Percentiles rank a stretch among this genome's conserved stretches.
phyloP scores from a whole-genome alignment of 2,113 vertebrate genomes.

The Acrocephalus arundinaceus region DNA sequence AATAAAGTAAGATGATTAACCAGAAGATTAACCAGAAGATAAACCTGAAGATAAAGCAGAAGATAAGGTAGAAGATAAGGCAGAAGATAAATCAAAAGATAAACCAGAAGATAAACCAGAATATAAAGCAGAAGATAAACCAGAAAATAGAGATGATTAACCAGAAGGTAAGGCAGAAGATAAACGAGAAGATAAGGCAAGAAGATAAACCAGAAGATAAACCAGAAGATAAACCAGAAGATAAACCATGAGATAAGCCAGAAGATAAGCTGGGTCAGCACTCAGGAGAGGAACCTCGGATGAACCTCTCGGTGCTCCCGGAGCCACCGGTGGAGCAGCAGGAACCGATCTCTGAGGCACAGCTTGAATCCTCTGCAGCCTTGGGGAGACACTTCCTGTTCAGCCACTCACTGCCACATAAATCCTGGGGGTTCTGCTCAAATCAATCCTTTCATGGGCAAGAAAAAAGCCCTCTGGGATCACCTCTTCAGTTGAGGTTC shows the following conservation, averaged over 20 bases:
- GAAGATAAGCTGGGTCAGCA: neutral
- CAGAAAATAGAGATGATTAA: too few relatives aligned
- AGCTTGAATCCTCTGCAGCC: neutral
- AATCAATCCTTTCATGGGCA: too few relatives aligned
- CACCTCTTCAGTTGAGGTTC: too few relatives aligned
- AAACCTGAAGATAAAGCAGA: too few relatives aligned
- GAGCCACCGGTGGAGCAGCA: fast-evolving
- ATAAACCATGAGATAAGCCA: neutral
- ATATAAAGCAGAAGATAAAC: too few relatives aligned
- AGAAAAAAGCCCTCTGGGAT: too few relatives aligned
- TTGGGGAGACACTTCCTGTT: neutral
- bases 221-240: too few relatives aligned
- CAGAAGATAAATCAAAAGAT: neutral
- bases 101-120: neutral
- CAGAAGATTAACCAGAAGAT: too few relatives aligned
- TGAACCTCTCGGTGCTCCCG: neutral
- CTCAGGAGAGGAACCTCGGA: neutral
- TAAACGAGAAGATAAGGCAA: neutral
- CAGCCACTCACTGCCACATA: too few relatives aligned
- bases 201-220: neutral
- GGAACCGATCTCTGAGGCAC: neutral
- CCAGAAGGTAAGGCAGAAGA: neutral
- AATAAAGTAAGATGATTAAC: too few relatives aligned
- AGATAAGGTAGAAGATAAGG: neutral
- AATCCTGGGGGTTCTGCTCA: too few relatives aligned